phyloP scores from a whole-genome alignment of 2,888 invertebrate species.

The Gymnoscelis rufifasciata region DNA sequence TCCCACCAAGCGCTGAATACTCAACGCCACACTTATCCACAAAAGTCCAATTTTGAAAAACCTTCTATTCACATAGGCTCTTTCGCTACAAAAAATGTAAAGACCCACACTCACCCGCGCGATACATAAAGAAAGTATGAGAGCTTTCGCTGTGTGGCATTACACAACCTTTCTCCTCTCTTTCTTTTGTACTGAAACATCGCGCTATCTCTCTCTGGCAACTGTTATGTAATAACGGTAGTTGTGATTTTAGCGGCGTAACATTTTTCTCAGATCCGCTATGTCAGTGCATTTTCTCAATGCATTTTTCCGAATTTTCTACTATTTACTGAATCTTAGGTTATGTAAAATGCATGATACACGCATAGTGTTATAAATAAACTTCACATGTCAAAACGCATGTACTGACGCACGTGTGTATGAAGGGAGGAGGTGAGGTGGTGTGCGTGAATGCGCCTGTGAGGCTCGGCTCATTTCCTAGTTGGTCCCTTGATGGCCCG shows the following conservation, averaged over 20 bases:
- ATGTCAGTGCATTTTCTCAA: conserved; percentile 33
- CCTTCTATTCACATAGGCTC: conserved; percentile 52
- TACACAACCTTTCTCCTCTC: conserved; percentile 67
- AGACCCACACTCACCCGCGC: conserved; percentile 60
- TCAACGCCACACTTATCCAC: conserved; percentile 33
- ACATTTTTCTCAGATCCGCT: conserved; percentile 71
- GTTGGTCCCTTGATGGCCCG: conserved; percentile 73
- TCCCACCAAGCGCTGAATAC: conserved; percentile 40
- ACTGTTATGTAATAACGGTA: conserved; percentile 78
- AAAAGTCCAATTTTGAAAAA: conserved; percentile 62
- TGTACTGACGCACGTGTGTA: conserved; percentile 50
- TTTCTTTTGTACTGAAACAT: conserved; percentile 41
- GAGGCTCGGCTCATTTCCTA: conserved; percentile 70
- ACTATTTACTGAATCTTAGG: conserved; percentile 9
- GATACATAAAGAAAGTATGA: conserved; percentile 61
- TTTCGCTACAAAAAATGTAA: conserved; percentile 63
- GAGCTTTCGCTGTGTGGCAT: conserved; percentile 75
- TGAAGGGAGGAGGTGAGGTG: conserved; percentile 25
- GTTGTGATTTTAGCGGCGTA: conserved; percentile 70
- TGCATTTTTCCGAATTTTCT: conserved; percentile 13
- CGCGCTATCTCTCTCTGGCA: conserved; percentile 46
- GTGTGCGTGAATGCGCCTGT: conserved; percentile 46
- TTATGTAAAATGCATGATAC: conserved; percentile 22
- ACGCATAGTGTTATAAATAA: conserved; percentile 61
- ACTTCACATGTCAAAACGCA: conserved; percentile 61